Base-by-base conservation (phyloP, 2,797 vertebrate genomes). In the Spea hammondii region DNA sequence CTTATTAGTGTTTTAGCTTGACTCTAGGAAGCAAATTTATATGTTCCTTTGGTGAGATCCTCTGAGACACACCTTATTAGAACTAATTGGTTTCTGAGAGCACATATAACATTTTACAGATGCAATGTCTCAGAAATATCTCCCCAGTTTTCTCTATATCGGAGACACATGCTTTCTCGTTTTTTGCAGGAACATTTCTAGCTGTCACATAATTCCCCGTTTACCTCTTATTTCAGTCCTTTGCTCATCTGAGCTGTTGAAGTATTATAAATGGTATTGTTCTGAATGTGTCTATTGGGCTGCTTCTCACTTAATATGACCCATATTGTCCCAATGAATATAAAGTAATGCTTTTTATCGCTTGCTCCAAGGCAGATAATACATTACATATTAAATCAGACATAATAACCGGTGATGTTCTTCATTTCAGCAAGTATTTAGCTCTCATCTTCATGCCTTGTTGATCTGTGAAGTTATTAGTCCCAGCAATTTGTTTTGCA, bases 71-170 rank as follows among this genome's bases (percentile, higher is more conserved):
- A 53, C 62, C 74, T 81, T 81, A 81, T 81, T 77, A 81, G 74
- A 77, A 70, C 74, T 81, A 81, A 81, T 81, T 77, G 79, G 79
- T 73, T 81, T 76, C 79, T 60, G 66, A 81, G 79, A 77, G 79
- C 74, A 81, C 79, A 80, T 74, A 72, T 66, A 76, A 68, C 74
- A 77, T 81, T 81, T 72, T 32, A 60, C 45, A 67, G 59, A 51
- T 65, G 57, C 59, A 45, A 32, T 10, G 32, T n/a, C 51, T 57
- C 9, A 62, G 74, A 68, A 76, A 77, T 74, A 55, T 78, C 57
- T 68, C 64, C 54, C 64, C 49, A 13, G 13, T 67, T 72, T 55
- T 77, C 62, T 72, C 69, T 32, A 11, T 65, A 14, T 32, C 71
- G 70, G 49, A 66, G n/a, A 57, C 68, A 59, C 9, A 47, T 65